Evolutionary conservation across 2,797 vertebrate genomes (phyloP), one percentile per base, ranked within the genome.

Genomic region (Acipenser oxyrinchus): DNA sequence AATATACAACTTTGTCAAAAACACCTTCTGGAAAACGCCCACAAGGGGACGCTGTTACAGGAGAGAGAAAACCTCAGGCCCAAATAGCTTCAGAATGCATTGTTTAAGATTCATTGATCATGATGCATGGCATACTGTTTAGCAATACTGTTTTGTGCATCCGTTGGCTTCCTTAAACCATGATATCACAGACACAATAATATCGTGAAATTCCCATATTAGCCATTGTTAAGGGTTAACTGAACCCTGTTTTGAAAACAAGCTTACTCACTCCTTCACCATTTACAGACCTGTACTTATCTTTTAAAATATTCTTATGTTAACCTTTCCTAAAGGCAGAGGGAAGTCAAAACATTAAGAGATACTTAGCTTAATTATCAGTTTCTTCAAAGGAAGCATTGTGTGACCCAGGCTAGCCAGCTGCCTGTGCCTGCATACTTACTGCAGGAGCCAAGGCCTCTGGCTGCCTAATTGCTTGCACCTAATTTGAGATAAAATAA

Each of bases 401-500:
- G 69, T 80, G 78, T 72, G 71, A 75, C 77, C 83, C 77, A 82
- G 78, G 81, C 81, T 75, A 72, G 79, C 79, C 74, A 76, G 64
- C 73, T 85, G 83, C 79, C 84, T 86, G 79, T 80, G 80, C 83
- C 81, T 78, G 76, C 76, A 76, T 83, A 72, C 68, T 76, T 79
- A 68, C 78, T 82, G 71, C 76, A 77, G 71, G 75, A 76, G 73
- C 64, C 71, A 76, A 62, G 69, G 78, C 68, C 70, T 76, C 65
- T 75, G 78, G 78, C 74, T 83, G 77, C 75, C 58, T 69, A 72
- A 65, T 78, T 81, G 80, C 85, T 84, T 78, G 73, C 78, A 82
- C 84, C 82, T 93, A 90, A 94, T 94, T 92, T 92, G 84, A 88
- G 88, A 88, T 89, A 87, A 91, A 93, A 89, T 92, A 82, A 86